Conservation (phyloP, 2,797 vertebrate species). For the Choloepus didactylus region DNA sequence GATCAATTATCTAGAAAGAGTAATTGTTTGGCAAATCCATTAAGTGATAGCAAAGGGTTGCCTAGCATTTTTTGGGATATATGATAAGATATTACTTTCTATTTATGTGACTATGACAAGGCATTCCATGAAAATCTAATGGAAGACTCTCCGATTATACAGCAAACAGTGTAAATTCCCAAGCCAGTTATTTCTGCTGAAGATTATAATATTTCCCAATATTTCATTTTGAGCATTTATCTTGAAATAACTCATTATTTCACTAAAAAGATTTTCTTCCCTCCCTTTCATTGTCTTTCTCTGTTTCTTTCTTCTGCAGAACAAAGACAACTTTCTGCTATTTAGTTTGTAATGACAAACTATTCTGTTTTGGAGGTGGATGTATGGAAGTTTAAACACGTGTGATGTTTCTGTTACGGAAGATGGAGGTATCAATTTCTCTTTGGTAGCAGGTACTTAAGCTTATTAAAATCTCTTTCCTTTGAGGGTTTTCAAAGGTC, state of each 20-base stretch:
- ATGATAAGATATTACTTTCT: slow-evolving; percentile 63
- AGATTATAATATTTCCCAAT: slow-evolving; percentile 10
- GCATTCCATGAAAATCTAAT: slow-evolving; percentile 54
- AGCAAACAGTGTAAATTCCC: background rate
- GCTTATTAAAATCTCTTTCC: slow-evolving; percentile 72
- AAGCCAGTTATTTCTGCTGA: slow-evolving; percentile 42
- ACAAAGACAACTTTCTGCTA: slow-evolving; percentile 14
- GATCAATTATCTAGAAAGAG: slow-evolving; percentile 72
- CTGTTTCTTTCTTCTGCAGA: background rate
- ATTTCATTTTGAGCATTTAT: slow-evolving; percentile 33
- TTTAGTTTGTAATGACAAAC: slow-evolving; percentile 50
- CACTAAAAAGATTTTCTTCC: slow-evolving; percentile 16
- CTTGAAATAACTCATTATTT: slow-evolving; percentile 26
- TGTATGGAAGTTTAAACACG: slow-evolving; percentile 22
- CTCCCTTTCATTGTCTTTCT: background rate
- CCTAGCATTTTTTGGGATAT: slow-evolving; percentile 58
- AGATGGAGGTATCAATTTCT: slow-evolving; percentile 65
- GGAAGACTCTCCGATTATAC: slow-evolving; percentile 61
- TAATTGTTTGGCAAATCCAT: slow-evolving; percentile 73
- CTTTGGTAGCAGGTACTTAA: slow-evolving; percentile 77
- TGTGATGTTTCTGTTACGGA: slow-evolving; percentile 47
- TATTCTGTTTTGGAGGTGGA: slow-evolving; percentile 18
- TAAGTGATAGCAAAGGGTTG: slow-evolving; percentile 64
- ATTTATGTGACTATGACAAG: slow-evolving; percentile 65
- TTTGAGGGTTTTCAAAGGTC: slow-evolving; percentile 64